phyloP scores from a whole-genome alignment of 2,888 invertebrate genomes.

The Aphrophora alni region DNA sequence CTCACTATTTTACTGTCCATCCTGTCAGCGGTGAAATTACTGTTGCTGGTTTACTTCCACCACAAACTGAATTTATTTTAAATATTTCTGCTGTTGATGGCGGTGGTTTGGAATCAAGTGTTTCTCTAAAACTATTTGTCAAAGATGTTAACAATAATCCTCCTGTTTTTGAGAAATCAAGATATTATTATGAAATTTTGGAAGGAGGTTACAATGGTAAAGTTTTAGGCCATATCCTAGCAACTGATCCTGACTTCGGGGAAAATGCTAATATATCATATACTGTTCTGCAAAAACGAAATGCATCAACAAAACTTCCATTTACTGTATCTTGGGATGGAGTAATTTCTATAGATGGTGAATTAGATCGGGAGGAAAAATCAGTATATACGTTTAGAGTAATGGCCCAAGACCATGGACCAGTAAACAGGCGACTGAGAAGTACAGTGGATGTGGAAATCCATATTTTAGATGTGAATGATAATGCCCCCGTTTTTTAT shows the following conservation, averaged over 20 bases:
- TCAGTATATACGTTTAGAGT: conserved; percentile 75
- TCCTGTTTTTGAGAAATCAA: conserved; percentile 80
- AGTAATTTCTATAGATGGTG: conserved; percentile 75
- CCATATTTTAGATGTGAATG: conserved; percentile 82
- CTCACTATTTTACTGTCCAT: conserved; percentile 77
- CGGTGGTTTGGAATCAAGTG: conserved; percentile 73
- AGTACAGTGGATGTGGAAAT: conserved; percentile 81
- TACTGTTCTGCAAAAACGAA: conserved; percentile 57
- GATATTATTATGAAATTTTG: conserved; percentile 81
- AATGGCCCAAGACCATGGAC: conserved; percentile 76
- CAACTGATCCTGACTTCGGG: conserved; percentile 81
- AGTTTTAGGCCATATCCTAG: conserved; percentile 77
- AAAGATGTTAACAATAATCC: conserved; percentile 84
- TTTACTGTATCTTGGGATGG: conserved; percentile 73
- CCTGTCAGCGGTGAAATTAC: conserved; percentile 76
- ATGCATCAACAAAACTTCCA: conserved; percentile 60
- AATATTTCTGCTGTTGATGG: conserved; percentile 79
- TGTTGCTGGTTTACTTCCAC: conserved; percentile 72
- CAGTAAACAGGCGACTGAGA: conserved; percentile 65
- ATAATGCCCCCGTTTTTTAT: conserved; percentile 81
- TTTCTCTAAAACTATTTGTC: conserved; percentile 74
- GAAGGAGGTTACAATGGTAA: conserved; percentile 78
- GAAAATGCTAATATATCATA: conserved; percentile 81
- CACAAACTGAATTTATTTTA: conserved; percentile 76
- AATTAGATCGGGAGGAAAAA: conserved; percentile 76